phyloP scores from a whole-genome alignment of 2,888 invertebrate genomes.

The Phrixothrix hirtus region DNA sequence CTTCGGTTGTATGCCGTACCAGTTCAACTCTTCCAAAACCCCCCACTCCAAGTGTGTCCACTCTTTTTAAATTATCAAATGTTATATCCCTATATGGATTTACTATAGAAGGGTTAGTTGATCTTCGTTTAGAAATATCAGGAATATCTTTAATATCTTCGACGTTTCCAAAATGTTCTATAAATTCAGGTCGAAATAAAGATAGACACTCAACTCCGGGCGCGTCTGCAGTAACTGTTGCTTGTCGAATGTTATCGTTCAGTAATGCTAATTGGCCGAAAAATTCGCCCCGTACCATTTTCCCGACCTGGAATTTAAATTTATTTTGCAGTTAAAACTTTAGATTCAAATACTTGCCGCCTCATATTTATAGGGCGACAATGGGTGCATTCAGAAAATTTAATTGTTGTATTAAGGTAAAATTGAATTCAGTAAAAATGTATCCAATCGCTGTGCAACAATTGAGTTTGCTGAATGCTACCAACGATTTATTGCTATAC shows the following conservation, averaged over 20 bases:
- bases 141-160: conserved; percentile 61
- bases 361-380: too few relatives aligned
- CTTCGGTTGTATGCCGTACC: conserved; percentile 63
- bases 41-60: conserved; percentile 88
- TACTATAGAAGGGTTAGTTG: conserved; percentile 24
- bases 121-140: conserved; percentile 50
- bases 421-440: too few relatives aligned
- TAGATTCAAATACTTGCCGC: too few relatives aligned
- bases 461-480: too few relatives aligned
- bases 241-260: conserved; percentile 82
- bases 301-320: conserved; percentile 59
- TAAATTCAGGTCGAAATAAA: conserved; percentile 77
- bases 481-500: too few relatives aligned
- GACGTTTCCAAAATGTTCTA: conserved; percentile 80
- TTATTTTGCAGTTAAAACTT: conserved; percentile 2
- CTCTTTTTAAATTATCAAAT: conserved; percentile 76
- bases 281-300: conserved; percentile 76
- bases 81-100: conserved; percentile 65
- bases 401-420: too few relatives aligned
- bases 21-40: conserved; percentile 90
- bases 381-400: too few relatives aligned
- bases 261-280: conserved; percentile 89
- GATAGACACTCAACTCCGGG: conserved; percentile 86
- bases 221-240: conserved; percentile 85
- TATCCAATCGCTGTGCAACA: too few relatives aligned